Base-by-base conservation (phyloP, 2,888 invertebrate genomes). In the Himalopsyche tibetana region DNA sequence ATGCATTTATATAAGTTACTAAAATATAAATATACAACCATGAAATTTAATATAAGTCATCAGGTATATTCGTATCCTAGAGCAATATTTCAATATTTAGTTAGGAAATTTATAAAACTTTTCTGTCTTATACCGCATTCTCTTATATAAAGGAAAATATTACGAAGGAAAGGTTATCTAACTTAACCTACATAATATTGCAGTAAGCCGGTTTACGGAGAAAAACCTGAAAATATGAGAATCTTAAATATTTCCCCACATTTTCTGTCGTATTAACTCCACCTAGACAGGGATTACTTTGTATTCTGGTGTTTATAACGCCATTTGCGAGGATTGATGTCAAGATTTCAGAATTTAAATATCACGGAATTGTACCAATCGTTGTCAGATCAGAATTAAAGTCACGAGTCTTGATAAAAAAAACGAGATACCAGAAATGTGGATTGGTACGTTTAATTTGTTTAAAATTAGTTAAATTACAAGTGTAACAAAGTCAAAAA, bases 151-250 rank as follows among this genome's bases (percentile, higher is more conserved):
- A 74, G 12, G 38, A 74, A 38, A 74, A 74, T 74, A 74, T 74
- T 38, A 38, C 12, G 74, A 74, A 36, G 36, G 36, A 36, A 74
- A 74, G 74, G 12, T 74, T 74, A 74, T 74, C 38, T 36, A 74
- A 74, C 19, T 2, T 74, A 74, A 74, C 74, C 74, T 74, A 74
- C 36, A 74, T 74, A 74, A 74, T 74, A 36, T 74, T 74, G 36
- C 74, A 15, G 11, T 74, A 74, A 74, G 74, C 74, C 36, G 74
- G 36, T 74, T 74, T 36, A 74, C 12, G 36, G 36, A 74, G 36
- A 74, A 74, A 74, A 74, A 36, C 63, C 74, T 38, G 74, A 74
- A 74, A 74, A 74, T 69, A 74, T 74, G 74, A 74, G 74, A 74
- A 74, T 38, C 74, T 74, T 74, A 38, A 74, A 74, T 74, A 74